Percentiles rank a stretch among this genome's conserved stretches.
These are phyloP conservation scores for Drosophila persimilis DNA, from an alignment of 1,140 invertebrate genomes.

Conservation along the genomic window DNA sequence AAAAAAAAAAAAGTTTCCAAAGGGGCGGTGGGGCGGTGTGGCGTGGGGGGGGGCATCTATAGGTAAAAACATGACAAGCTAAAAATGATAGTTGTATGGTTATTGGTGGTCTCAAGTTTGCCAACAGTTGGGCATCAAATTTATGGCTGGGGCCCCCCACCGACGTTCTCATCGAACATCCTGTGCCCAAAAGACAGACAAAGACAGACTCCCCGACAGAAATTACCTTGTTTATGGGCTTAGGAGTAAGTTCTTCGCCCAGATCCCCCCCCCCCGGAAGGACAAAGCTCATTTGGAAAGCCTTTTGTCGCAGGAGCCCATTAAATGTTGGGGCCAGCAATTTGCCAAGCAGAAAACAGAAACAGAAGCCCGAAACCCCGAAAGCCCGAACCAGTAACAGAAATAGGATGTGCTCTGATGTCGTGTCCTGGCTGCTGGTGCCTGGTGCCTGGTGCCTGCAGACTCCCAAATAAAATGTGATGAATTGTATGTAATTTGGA, in stretches of 20 bases:
- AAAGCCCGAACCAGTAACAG: not conserved
- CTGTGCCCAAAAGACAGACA: too few relatives aligned
- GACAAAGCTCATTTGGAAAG: conserved; percentile 41
- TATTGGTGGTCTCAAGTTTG: conserved; percentile 18
- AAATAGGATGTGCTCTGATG: conserved; percentile 4
- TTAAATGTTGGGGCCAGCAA: conserved; percentile 57
- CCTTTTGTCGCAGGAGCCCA: conserved; percentile 62
- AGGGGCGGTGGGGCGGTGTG: not conserved
- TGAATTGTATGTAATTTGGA: conserved; percentile 81
- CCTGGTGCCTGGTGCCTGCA: conserved; percentile 3
- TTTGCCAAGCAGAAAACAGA: conserved; percentile 22
- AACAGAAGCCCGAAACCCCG: conserved; percentile 1
- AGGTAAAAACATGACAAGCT: conserved; percentile 36
- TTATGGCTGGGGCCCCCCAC: too few relatives aligned
- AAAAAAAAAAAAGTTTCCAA: too few relatives aligned
- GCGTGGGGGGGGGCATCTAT: conserved; percentile 5
- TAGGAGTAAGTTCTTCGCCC: conserved; percentile 4
- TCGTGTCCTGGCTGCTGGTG: conserved; percentile 40
- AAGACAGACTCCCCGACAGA: too few relatives aligned
- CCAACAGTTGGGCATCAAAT: too few relatives aligned
- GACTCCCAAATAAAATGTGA: conserved; percentile 77
- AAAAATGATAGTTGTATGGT: conserved; percentile 33
- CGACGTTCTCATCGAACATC: too few relatives aligned
- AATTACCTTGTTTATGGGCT: too few relatives aligned
- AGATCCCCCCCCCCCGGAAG: conserved; percentile 2